A percentile compares a stretch with the other conserved stretches of the same genome.
phyloP scores from a whole-genome alignment of 2,888 invertebrate species.

The Apotomis capreana region DNA sequence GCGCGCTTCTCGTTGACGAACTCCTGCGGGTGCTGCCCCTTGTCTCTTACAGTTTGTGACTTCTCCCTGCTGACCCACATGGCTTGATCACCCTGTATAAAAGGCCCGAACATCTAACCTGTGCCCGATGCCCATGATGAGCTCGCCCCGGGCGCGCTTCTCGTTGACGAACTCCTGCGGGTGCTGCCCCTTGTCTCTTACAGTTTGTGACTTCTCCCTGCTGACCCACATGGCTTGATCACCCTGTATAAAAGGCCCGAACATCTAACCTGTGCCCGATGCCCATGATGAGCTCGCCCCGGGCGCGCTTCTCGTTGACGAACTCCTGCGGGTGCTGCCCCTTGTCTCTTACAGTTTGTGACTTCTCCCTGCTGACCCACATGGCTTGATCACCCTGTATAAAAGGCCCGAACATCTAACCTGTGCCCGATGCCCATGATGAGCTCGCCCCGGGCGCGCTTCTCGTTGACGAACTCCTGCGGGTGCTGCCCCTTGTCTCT shows the following conservation, averaged over 20 bases:
- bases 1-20: conserved; percentile 99
- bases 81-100: too few species aligned
- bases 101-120: conserved; percentile 59
- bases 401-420: conserved; percentile 49
- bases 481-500: conserved; percentile 97
- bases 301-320: conserved; percentile 98
- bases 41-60: conserved; percentile 85
- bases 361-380: too few species aligned
- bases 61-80: too few species aligned
- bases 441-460: conserved; percentile 97
- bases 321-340: conserved; percentile 98
- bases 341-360: conserved; percentile 86
- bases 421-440: conserved; percentile 99
- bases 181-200: conserved; percentile 95
- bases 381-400: too few species aligned
- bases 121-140: conserved; percentile 99
- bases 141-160: conserved; percentile 97
- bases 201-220: too few species aligned
- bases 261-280: conserved; percentile 92
- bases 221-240: too few species aligned
- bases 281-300: conserved; percentile 99
- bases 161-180: conserved; percentile 99
- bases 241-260: too few species aligned
- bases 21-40: conserved; percentile 97
- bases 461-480: conserved; percentile 99